A percentile compares a stretch with the other conserved stretches of the same genome.
These are phyloP conservation scores for Ctenosaura bakeri DNA, from an alignment of 2,797 vertebrate species.

Conservation along the genomic window DNA sequence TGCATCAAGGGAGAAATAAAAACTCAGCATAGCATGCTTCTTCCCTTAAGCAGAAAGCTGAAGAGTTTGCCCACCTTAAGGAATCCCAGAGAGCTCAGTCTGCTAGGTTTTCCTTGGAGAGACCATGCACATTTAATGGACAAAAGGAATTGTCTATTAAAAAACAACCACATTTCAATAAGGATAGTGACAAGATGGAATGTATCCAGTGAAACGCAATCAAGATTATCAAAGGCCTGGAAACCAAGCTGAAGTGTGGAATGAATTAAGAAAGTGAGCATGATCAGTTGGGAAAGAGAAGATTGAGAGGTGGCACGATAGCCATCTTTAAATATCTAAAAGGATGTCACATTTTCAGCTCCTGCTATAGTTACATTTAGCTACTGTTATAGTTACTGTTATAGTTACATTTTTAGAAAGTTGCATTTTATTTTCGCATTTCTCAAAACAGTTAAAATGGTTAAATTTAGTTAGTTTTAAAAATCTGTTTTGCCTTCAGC, in stretches of 20 bases:
- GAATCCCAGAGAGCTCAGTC: not conserved
- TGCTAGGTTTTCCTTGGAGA: slow-evolving; percentile 11
- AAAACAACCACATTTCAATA: too few species aligned
- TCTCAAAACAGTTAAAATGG: not conserved
- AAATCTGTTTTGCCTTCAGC: not conserved
- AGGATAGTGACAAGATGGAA: too few species aligned
- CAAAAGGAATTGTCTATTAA: not conserved
- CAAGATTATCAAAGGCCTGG: too few species aligned
- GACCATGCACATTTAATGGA: not conserved
- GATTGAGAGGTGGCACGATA: too few species aligned
- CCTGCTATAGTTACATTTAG: not conserved
- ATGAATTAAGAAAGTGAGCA: too few species aligned
- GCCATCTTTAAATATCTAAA: too few species aligned
- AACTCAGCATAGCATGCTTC: not conserved
- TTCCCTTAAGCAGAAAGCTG: not conserved
- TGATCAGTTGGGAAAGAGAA: too few species aligned
- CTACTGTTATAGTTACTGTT: not conserved
- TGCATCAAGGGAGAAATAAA: not conserved
- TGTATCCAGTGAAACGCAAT: too few species aligned
- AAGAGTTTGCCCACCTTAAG: not conserved
- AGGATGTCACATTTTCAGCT: not conserved
- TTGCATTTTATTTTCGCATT: not conserved
- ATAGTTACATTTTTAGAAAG: not conserved
- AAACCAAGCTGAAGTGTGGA: too few species aligned
- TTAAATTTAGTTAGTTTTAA: too few species aligned